Percentiles rank a stretch among this genome's conserved stretches.
Conservation (phyloP, 2,888 invertebrate species). For the Rhamnusium bicolor region DNA sequence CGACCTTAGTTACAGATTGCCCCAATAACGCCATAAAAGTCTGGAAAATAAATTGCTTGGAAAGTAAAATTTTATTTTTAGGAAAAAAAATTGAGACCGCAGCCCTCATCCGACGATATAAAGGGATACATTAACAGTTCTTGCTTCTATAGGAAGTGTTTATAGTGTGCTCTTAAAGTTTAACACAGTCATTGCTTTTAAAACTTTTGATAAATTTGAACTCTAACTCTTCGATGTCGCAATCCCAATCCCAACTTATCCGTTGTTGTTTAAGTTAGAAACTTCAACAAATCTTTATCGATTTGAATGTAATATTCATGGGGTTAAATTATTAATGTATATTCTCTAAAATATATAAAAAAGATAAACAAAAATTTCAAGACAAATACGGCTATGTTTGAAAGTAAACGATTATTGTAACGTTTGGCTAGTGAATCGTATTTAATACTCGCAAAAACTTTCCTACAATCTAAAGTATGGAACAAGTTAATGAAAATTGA, state of each 20-base stretch:
- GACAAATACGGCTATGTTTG: too few relatives aligned
- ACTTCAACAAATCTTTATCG: neutral
- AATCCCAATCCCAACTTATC: neutral
- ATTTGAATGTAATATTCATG: conserved; percentile 6
- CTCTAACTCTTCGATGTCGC: conserved; percentile 1
- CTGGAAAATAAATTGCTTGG: conserved; percentile 10
- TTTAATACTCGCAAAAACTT: too few relatives aligned
- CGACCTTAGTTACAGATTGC: conserved; percentile 35
- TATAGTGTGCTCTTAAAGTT: conserved; percentile 8
- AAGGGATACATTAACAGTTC: neutral
- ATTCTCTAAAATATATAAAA: too few relatives aligned
- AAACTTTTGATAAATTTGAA: conserved; percentile 29
- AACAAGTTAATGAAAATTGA: too few relatives aligned
- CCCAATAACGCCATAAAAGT: conserved; percentile 20
- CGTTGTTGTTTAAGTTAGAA: conserved; percentile 5
- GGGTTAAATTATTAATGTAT: too few relatives aligned
- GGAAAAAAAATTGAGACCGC: neutral
- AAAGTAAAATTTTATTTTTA: conserved; percentile 15
- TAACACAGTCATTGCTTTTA: conserved; percentile 11
- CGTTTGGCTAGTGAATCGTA: too few relatives aligned
- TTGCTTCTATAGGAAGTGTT: neutral
- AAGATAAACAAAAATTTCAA: too few relatives aligned
- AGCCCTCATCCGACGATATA: neutral
- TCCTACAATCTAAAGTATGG: too few relatives aligned
- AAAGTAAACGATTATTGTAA: too few relatives aligned